Conservation (phyloP, 2,888 invertebrate species). For the Altica lythri region DNA sequence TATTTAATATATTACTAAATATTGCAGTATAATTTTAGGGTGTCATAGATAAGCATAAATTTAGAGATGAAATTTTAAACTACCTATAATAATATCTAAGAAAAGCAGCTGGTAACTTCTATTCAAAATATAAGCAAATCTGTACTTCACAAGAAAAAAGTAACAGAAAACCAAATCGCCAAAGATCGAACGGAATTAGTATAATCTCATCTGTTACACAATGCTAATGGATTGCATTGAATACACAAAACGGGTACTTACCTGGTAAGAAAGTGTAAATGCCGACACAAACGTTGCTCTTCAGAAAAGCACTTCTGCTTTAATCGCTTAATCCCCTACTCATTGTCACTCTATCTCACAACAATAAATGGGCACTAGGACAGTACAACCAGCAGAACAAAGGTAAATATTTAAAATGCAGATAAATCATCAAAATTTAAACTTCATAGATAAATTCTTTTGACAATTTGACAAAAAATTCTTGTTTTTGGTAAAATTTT, state of each 20-base stretch:
- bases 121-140: conserved; percentile 8
- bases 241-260: conserved; percentile 24
- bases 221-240: conserved; percentile 33
- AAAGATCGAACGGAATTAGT: conserved; percentile 21
- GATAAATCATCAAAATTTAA: no score
- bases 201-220: conserved; percentile 38
- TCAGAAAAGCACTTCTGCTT: conserved; percentile 33
- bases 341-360: conserved; percentile 24
- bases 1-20: no score
- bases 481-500: no score
- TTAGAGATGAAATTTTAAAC: no score
- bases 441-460: no score
- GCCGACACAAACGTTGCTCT: conserved; percentile 42
- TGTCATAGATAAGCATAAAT: no score
- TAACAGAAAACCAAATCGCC: conserved; percentile 11
- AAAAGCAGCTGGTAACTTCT: conserved; percentile 12
- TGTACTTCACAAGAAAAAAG: conserved; percentile 1
- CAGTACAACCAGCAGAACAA: no score
- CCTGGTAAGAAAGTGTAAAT: conserved; percentile 37
- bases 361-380: no score
- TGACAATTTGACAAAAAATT: no score
- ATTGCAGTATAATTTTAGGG: no score
- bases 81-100: no score
- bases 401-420: no score
- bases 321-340: conserved; percentile 34